Percentiles rank a stretch among this genome's conserved stretches.
Conservation (phyloP, 2,797 vertebrate genomes). For the Adelosebastes latens region DNA sequence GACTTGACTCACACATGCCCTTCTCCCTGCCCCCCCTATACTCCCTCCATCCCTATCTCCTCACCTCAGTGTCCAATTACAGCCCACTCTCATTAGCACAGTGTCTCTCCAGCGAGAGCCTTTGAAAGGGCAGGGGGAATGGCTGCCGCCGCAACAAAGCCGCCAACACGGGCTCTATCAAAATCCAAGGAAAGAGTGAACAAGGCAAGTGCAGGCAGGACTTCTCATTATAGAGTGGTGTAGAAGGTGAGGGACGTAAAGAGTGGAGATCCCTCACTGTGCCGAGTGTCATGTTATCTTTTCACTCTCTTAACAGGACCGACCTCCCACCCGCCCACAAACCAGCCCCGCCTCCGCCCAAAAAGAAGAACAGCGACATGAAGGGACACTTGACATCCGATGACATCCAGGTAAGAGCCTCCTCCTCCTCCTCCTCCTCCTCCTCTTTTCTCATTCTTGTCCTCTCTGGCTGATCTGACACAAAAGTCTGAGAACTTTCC, state of each 20-base stretch:
- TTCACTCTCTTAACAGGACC: conserved; percentile 84
- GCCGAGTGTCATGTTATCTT: conserved; percentile 79
- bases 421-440: neutral
- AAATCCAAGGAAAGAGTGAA: conserved; percentile 79
- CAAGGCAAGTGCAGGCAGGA: conserved; percentile 83
- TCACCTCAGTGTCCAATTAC: conserved; percentile 83
- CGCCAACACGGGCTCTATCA: conserved; percentile 80
- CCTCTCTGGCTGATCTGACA: neutral
- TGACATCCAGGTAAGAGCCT: conserved; percentile 88
- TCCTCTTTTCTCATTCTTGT: neutral
- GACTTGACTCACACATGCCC: conserved; percentile 77
- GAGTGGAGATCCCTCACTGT: conserved; percentile 58
- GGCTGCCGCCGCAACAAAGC: conserved; percentile 80
- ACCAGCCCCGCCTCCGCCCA: conserved; percentile 84
- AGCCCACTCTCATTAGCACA: conserved; percentile 80
- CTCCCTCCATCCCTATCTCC: conserved; percentile 68
- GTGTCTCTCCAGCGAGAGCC: conserved; percentile 81
- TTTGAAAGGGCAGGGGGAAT: conserved; percentile 80
- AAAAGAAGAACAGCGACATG: conserved; percentile 87
- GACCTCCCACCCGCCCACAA: conserved; percentile 89
- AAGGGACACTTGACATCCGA: conserved; percentile 89
- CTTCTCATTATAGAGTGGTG: conserved; percentile 80
- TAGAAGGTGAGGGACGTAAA: conserved; percentile 71
- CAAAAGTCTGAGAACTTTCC: neutral
- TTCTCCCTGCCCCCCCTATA: conserved; percentile 69